Evolutionary conservation across 2,888 invertebrate species (phyloP).

Genomic region (Willowsia nigromaculata): DNA sequence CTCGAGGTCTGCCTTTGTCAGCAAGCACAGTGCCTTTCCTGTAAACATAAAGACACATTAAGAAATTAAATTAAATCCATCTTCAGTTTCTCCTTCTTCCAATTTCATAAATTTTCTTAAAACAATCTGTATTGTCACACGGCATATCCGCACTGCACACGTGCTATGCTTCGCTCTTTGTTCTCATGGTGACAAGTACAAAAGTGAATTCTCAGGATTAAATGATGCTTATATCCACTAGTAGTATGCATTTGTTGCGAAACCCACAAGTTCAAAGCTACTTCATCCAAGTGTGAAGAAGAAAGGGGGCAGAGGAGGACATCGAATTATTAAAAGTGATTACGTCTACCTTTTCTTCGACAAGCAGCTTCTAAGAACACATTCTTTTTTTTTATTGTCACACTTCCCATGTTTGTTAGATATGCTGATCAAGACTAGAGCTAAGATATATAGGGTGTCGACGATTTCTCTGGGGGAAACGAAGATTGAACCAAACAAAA

Average conservation of each 20-base stretch:
- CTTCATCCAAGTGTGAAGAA: conserved; percentile 47
- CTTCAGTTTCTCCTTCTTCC: not conserved
- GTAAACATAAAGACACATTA: conserved; percentile 28
- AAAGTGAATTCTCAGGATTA: not conserved
- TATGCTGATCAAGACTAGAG: conserved; percentile 32
- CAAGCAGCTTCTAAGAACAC: conserved; percentile 13
- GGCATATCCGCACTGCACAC: not conserved
- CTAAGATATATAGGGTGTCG: conserved; percentile 58
- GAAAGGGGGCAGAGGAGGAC: conserved; percentile 56
- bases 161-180: not conserved
- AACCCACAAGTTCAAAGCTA: conserved; percentile 33
- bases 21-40: conserved; percentile 94
- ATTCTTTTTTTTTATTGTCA: conserved; percentile 50
- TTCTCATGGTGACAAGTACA: not conserved
- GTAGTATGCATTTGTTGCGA: not conserved
- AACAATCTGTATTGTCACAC: not conserved
- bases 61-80: not conserved
- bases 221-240: conserved; percentile 48
- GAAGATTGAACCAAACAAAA: conserved; percentile 50
- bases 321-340: conserved; percentile 4
- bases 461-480: conserved; percentile 55
- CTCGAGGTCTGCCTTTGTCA: conserved; percentile 93
- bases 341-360: conserved; percentile 23
- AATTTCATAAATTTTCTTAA: not conserved
- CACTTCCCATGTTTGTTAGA: conserved; percentile 52